phyloP scores from a whole-genome alignment of 1,140 invertebrate species.

The Hyposmocoma kahamanoa region DNA sequence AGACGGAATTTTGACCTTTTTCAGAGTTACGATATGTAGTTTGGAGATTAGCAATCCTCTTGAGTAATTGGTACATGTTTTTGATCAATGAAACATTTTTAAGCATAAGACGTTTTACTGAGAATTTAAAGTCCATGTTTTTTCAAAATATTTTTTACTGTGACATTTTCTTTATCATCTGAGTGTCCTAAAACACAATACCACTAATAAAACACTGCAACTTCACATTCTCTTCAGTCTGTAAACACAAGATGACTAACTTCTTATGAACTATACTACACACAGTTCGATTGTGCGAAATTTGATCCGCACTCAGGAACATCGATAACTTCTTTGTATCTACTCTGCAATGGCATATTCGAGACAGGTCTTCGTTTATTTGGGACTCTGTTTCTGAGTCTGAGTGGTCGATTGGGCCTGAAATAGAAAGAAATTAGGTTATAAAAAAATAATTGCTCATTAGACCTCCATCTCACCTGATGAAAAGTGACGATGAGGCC shows the following conservation, averaged over 20 bases:
- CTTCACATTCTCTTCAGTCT: conserved; percentile 60
- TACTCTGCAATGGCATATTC: conserved; percentile 49
- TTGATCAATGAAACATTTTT: too few species aligned
- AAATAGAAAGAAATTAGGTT: conserved; percentile 18
- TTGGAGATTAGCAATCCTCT: too few species aligned
- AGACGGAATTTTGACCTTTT: too few species aligned
- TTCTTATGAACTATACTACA: conserved; percentile 66
- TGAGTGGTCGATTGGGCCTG: conserved; percentile 61
- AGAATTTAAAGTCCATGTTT: too few species aligned
- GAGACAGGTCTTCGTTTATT: conserved; percentile 46
- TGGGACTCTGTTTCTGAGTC: conserved; percentile 59
- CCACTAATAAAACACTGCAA: conserved; percentile 68
- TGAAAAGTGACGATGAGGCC: too few species aligned
- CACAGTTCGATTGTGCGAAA: conserved; percentile 49
- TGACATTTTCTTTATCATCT: too few species aligned
- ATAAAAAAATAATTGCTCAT: too few species aligned
- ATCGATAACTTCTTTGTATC: conserved; percentile 67
- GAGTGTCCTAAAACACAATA: conserved; percentile 48
- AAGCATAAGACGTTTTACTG: too few species aligned
- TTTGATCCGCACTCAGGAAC: conserved; percentile 64
- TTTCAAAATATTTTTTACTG: too few species aligned
- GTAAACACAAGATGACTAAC: conserved; percentile 52
- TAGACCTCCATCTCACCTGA: too few species aligned
- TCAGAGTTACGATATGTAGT: too few species aligned
- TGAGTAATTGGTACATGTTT: too few species aligned